Percentiles rank a stretch among this genome's conserved stretches.
These are phyloP conservation scores for Dendronephthya gigantea DNA, from an alignment of 64 coral and sea anemone genomes.

Conservation along the genomic window DNA sequence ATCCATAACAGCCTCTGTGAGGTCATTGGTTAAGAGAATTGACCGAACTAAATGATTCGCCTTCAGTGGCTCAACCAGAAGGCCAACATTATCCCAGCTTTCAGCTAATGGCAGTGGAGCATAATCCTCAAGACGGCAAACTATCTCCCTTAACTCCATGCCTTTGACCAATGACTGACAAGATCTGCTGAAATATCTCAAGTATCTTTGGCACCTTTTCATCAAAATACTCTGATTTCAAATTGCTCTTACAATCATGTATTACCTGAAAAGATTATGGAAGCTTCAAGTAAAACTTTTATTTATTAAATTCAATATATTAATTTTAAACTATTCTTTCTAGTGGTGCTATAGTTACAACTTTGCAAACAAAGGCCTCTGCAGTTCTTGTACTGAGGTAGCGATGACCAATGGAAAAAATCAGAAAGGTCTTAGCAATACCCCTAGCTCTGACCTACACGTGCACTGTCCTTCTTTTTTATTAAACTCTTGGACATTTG, in stretches of 20 bases:
- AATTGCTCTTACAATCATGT: neutral
- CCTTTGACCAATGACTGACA: neutral
- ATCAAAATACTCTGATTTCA: neutral
- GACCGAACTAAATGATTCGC: conserved; percentile 54
- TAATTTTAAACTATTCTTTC: too few species aligned
- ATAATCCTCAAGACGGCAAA: conserved; percentile 51
- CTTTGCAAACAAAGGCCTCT: too few species aligned
- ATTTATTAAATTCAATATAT: too few species aligned
- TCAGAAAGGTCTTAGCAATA: too few species aligned
- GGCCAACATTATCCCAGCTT: conserved; percentile 90
- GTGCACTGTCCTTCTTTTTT: too few species aligned
- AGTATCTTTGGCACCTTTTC: neutral
- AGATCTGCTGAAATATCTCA: neutral
- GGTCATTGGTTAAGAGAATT: conserved; percentile 77
- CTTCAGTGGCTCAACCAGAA: conserved; percentile 68
- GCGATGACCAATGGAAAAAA: too few species aligned
- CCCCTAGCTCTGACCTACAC: too few species aligned
- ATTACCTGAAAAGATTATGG: too few species aligned
- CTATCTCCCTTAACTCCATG: conserved; percentile 82
- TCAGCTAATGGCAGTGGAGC: conserved; percentile 75
- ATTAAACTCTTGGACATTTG: too few species aligned
- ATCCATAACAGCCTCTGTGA: conserved; percentile 68
- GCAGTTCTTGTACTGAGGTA: too few species aligned
- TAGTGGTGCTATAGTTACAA: too few species aligned
- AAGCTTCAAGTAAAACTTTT: too few species aligned